phyloP scores from a whole-genome alignment of 2,888 invertebrate species.

The Dione vanillae region DNA sequence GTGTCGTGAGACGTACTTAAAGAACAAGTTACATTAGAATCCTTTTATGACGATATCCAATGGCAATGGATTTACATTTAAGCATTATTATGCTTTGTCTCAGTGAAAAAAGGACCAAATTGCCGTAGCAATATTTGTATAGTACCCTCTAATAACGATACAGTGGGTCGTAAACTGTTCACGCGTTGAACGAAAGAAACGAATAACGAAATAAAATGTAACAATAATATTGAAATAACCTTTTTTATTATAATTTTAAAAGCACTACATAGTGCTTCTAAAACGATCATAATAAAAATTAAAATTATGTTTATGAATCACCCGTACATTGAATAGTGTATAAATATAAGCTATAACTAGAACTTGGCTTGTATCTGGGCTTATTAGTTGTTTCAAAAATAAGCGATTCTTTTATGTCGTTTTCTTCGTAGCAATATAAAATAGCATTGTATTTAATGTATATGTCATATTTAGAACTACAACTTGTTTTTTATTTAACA shows the following conservation, averaged over 20 bases:
- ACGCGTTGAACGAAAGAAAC: background rate
- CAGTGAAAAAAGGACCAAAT: conserved; percentile 7
- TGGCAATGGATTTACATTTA: background rate
- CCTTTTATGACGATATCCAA: conserved; percentile 18
- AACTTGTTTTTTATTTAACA: no score
- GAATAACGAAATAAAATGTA: conserved; percentile 12
- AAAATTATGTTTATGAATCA: background rate
- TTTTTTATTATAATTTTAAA: background rate
- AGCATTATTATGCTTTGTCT: background rate
- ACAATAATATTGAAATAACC: background rate
- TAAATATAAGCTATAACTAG: background rate
- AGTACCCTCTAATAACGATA: conserved; percentile 21
- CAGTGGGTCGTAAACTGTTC: conserved; percentile 29
- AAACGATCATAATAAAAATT: background rate
- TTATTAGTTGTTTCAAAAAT: no score
- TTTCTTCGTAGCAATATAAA: no score
- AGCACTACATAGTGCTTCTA: no score
- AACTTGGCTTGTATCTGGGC: no score
- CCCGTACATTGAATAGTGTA: background rate
- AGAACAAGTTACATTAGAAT: conserved; percentile 11
- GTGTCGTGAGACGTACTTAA: conserved; percentile 7
- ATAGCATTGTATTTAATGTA: no score
- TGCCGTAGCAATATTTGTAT: background rate
- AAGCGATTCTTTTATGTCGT: no score
- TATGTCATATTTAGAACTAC: no score